phyloP scores from a whole-genome alignment of 2,113 vertebrate genomes.

The Pluvianellus socialis region DNA sequence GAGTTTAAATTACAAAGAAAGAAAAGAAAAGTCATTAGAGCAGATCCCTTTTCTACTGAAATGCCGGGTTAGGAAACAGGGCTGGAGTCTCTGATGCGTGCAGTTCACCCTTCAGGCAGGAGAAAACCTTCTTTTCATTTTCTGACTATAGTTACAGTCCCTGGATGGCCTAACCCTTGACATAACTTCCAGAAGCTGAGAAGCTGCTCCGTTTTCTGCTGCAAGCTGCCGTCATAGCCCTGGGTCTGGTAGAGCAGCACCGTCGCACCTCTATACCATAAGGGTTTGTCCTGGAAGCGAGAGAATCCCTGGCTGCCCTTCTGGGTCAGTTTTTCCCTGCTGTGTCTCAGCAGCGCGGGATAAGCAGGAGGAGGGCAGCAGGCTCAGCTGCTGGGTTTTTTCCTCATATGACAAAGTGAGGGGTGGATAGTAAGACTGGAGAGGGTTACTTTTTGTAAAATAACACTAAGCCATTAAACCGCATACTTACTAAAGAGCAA shows the following conservation, averaged over 20 bases:
- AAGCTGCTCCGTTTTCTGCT: neutral
- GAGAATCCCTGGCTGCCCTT: neutral
- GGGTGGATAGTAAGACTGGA: neutral
- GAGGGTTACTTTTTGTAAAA: neutral
- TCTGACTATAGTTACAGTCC: neutral
- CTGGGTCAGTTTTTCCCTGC: neutral
- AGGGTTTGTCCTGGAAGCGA: neutral
- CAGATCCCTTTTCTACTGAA: neutral
- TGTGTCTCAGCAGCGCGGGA: neutral
- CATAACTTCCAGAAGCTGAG: neutral
- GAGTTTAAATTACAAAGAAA: neutral
- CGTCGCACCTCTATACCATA: neutral
- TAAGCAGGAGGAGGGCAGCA: neutral
- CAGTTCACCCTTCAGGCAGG: neutral
- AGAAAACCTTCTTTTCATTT: neutral
- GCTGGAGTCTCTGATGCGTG: neutral
- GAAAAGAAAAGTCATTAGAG: neutral
- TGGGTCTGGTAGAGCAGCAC: neutral
- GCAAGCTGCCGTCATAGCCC: neutral
- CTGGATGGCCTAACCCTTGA: neutral
- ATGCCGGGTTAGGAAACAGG: neutral
- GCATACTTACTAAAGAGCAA: neutral
- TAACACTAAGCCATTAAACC: neutral
- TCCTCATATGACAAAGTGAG: neutral
- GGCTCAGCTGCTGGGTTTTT: neutral